Conservation (phyloP, 2,113 vertebrate species). For the Phalacrocorax aristotelis region DNA sequence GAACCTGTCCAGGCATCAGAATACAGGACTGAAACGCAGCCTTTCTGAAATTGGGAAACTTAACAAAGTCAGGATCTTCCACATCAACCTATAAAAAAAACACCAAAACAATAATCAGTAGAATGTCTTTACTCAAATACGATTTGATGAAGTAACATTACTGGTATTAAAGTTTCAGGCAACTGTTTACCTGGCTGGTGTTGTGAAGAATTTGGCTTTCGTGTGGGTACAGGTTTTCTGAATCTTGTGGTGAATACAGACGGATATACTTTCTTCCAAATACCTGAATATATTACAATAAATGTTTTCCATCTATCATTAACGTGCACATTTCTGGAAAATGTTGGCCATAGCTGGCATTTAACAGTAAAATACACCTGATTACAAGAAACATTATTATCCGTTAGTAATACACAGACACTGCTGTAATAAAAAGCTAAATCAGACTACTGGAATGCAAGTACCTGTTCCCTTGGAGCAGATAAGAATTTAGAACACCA, state of each 20-base stretch:
- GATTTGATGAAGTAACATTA: not conserved
- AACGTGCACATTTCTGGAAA: not conserved
- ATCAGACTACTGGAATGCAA: not conserved
- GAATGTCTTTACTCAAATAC: not conserved
- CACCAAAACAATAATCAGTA: not conserved
- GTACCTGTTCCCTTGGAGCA: not conserved
- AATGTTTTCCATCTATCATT: not conserved
- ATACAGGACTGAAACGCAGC: slow-evolving; percentile 85
- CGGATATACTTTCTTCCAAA: slow-evolving; percentile 92
- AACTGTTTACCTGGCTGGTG: slow-evolving; percentile 88
- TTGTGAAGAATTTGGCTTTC: slow-evolving; percentile 90
- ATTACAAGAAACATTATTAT: not conserved
- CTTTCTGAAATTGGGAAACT: slow-evolving; percentile 85
- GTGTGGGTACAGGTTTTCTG: slow-evolving; percentile 88
- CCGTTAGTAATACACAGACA: not conserved
- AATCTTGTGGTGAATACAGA: slow-evolving; percentile 84
- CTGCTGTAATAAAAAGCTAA: not conserved
- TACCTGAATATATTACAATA: slow-evolving; percentile 74
- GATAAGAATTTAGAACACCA: not conserved
- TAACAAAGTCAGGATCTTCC: slow-evolving; percentile 83
- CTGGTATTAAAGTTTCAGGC: not conserved
- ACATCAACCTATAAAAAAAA: slow-evolving; percentile 84
- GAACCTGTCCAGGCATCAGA: slow-evolving; percentile 86
- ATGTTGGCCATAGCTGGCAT: not conserved
- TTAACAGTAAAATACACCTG: not conserved